A percentile compares a stretch with the other conserved stretches of the same genome.
Evolutionary conservation across 1,140 invertebrate species (phyloP).

Genomic region (Zophobas morio): DNA sequence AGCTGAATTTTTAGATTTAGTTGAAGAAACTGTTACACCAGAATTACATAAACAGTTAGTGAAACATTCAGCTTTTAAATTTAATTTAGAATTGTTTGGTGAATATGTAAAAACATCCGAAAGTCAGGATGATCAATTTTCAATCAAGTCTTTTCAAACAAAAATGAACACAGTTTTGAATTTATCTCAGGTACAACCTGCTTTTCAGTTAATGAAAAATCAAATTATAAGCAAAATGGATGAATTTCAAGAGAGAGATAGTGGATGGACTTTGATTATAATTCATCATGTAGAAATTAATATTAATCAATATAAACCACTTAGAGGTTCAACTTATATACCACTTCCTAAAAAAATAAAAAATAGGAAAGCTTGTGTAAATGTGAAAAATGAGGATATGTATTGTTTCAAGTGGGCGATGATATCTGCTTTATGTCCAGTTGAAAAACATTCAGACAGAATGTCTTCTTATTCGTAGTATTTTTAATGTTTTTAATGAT

Average conservation of each 20-base stretch:
- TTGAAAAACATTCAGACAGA: slow-evolving; percentile 26
- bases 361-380: too few species aligned
- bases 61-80: background rate
- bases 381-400: too few species aligned
- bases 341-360: too few species aligned
- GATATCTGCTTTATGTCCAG: background rate
- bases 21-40: background rate
- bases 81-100: background rate
- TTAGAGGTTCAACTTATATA: too few species aligned
- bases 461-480: too few species aligned
- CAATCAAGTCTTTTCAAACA: background rate
- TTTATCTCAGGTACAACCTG: background rate
- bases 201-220: background rate
- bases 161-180: background rate
- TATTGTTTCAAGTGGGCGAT: slow-evolving; percentile 13
- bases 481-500: slow-evolving; percentile 54
- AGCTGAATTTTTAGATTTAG: background rate
- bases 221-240: background rate
- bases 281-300: slow-evolving; percentile 10
- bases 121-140: background rate
- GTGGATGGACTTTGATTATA: background rate
- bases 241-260: background rate
- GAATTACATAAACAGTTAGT: background rate
- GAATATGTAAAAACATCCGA: background rate
- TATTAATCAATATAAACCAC: slow-evolving; percentile 6